Conservation (phyloP, 2,797 vertebrate genomes). For the Scleropages formosus region DNA sequence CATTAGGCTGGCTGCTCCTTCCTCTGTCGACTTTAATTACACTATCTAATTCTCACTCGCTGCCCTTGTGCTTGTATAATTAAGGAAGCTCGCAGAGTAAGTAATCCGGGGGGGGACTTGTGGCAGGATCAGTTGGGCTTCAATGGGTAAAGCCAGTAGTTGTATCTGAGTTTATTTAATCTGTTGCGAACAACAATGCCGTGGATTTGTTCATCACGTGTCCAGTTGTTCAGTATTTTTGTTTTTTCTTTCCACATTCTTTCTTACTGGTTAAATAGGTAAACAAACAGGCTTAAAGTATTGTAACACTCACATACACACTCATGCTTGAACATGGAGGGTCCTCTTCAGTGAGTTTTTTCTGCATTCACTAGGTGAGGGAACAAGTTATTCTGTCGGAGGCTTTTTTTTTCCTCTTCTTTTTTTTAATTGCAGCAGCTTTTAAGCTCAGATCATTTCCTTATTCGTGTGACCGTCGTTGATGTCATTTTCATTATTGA, state of each 20-base stretch:
- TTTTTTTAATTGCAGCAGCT: too few relatives aligned
- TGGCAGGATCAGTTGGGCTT: background rate
- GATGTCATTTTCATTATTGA: background rate
- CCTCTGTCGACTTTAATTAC: slow-evolving; percentile 35
- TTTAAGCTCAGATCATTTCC: background rate
- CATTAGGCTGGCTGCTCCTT: slow-evolving; percentile 27
- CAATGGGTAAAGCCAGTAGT: slow-evolving; percentile 44
- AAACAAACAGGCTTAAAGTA: background rate
- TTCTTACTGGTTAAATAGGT: background rate
- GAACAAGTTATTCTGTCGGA: too few relatives aligned
- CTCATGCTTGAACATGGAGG: slow-evolving; percentile 1
- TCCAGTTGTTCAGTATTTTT: background rate
- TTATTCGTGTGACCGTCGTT: background rate
- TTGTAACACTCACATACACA: background rate
- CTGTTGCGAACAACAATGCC: slow-evolving; percentile 43
- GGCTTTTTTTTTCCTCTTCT: too few relatives aligned
- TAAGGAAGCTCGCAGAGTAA: slow-evolving; percentile 31
- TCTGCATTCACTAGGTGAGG: too few relatives aligned
- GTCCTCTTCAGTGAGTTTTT: too few relatives aligned
- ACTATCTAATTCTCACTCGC: slow-evolving; percentile 24
- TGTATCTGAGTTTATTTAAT: slow-evolving; percentile 39
- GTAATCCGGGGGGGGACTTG: slow-evolving; percentile 27
- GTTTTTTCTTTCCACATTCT: background rate
- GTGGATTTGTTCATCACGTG: slow-evolving; percentile 35
- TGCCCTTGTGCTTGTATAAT: slow-evolving; percentile 30